Base-by-base conservation (phyloP, 2,113 vertebrate species). In the Saguinus midas region DNA sequence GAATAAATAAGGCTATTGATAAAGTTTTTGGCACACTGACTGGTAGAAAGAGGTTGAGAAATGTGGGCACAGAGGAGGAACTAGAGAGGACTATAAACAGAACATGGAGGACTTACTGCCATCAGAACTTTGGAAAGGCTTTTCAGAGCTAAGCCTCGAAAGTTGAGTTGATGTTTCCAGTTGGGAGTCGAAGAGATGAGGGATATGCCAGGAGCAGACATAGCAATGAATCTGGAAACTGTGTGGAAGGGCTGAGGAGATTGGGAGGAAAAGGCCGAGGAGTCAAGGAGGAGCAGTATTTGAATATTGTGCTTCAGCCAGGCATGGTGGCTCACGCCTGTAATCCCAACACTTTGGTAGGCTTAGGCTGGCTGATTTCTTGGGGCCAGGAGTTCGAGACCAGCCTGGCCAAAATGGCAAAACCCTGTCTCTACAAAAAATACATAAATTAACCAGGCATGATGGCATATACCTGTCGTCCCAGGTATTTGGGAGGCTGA, bases 21-120 rank as follows among this genome's bases (percentile, higher is more conserved):
- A 48, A 50, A 6, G 23, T 1, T 45, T 20, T 23, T 27, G 70
- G 58, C 68, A n/a, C 29, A 48, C 14, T 76, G 8, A 48, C 14
- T 76, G 8, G 17, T 1, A 11, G 13, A 12, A 1, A 20, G n/a
- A 48, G 3, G 29, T 90, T n/a, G 17, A 32, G 27, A 27, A 20
- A 23, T 32, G 10, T 8, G 8, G 52, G 8, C 32, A 2, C 9
- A 9, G 29, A 81, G 48, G n/a, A 23, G 13, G 35, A 21, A 29
- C 2, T 43, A 1, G 14, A 43, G 52, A 20, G 32, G 20, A 40
- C 40, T 45, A 2, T 9, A 20, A 4, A 32, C 12, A n/a, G 4
- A 21, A 10, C 23, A 20, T 5, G 1, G 20, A 50, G 7, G 32
- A 2, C 35, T 7, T 6, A 17, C 4, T 4, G 32, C 43, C 52